Evolutionary conservation across 2,113 vertebrate species (phyloP), one percentile per base, ranked within the genome.

Genomic region (Stigmatopora argus): DNA sequence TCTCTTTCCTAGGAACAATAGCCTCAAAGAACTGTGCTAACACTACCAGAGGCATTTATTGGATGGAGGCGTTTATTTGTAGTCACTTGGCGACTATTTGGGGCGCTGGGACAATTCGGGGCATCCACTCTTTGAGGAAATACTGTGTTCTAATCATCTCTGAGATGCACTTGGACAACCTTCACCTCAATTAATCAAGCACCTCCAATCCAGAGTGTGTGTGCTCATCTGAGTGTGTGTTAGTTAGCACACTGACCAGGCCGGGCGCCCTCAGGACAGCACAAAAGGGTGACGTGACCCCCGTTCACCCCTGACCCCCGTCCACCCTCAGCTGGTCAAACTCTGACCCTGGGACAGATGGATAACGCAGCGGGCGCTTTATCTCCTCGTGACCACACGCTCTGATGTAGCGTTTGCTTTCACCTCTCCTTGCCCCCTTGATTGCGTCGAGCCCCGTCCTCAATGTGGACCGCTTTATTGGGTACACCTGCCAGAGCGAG

Each of bases 301-400:
- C 59, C 14, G 26, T 56, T 87, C 60, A 83, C 83, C 86, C 52
- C 56, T 80, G 79, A 84, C 82, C 86, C 73, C 15, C 45, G 17
- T 26, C 62, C 46, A n/a, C 47, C 56, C 75, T 88, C 86, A 86
- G 88, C 83, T 87, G 86, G 85, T 63, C 85, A 88, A 73, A 82
- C 80, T 78, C 88, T 83, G 83, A 86, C 84, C 83, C 82, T 64
- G 78, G 72, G 83, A 83, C 88, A 89, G 88, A 89, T 89, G 88
- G 88, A 88, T 84, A 85, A 84, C 77, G 83, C 78, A 79, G 68
- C 69, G 64, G 38, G 49, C 47, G 78, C 79, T 82, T 87, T 88
- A 87, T 88, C 85, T 89, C 73, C 71, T 69, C 66, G 68, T 84
- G 75, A 73, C 74, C 84, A 83, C 79, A 73, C 71, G 77, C 77